Base-by-base conservation (phyloP, 2,113 vertebrate species). In the Ammodytes dubius region DNA sequence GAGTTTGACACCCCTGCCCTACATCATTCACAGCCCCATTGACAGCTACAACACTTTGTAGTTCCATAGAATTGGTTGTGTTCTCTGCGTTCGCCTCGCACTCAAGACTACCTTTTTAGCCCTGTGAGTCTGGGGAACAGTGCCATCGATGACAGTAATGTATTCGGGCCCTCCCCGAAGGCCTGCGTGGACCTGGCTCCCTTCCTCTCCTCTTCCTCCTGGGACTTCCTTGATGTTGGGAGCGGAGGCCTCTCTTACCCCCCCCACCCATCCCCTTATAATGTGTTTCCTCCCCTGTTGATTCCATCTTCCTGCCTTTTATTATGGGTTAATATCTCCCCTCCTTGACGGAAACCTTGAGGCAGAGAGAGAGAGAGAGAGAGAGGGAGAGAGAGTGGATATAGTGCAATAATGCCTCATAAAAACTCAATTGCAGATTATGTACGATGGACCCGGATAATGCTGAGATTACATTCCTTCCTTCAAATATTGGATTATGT, bases 221-320 rank as follows among this genome's bases (percentile, higher is more conserved):
- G 90, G 91, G 88, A 90, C 49, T 56, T 56, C 70, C 88, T 87
- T 91, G 89, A 90, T 69, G 79, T 88, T 90, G 81, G 84, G 82
- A 88, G 85, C 81, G 64, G 82, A 70, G 82, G 86, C 76, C 89
- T 89, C 79, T 85, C 91, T 87, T 88, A 52, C 70, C 58, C 79
- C 83, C 83, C 70, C 74, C 70, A 80, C 67, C 82, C 84, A 70
- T 75, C 74, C 74, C 75, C 82, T 84, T 74, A 77, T 84, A 82
- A 91, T 79, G 70, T 74, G 57, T 82, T 84, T 78, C 85, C 81
- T 86, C 67, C 77, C 79, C 76, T 82, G 84, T 88, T 89, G 83
- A 89, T 84, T 85, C 65, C 35, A 2, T 84, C 83, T 83, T 39
- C 68, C 74, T 79, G 78, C 63, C 70, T 84, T 84, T 84, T 89